Evolutionary conservation across 1,140 invertebrate species (phyloP), one percentile per base, ranked within the genome.

Genomic region (Oedothorax gibbosus): DNA sequence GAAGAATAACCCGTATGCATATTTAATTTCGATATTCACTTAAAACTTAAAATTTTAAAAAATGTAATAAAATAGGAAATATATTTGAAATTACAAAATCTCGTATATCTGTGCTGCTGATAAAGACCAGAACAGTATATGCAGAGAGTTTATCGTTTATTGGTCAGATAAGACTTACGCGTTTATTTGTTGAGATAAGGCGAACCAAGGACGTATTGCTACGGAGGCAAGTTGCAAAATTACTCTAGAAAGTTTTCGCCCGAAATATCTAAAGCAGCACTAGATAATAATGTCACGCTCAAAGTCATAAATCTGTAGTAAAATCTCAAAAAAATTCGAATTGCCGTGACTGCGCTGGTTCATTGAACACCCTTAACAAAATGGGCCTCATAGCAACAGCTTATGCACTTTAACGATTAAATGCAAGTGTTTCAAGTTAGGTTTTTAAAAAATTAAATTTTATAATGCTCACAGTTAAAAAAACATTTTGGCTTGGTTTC

Each of bases 81-180:
- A 60, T 60, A 60, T 60, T n/a, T 14, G 57, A 60, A 60, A 60
- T 60, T 60, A 60, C 7, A 60, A 60, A 60, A 60, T 60, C 57
- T 60, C 57, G n/a, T 51, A 69, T 50, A 71, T 71, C 50, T 9
- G 50, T 18, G 69, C 20, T 35, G 20, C 18, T 57, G 72, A 75
- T 75, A 75, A 75, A 35, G 57, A 35, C 8, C 0, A 20, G 21
- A 15, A 75, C 49, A 15, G 72, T 57, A 75, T 14, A 75, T 12
- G 72, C 54, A 49, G 53, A 75, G 57, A 75, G 35, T 15, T 75
- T 75, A 75, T 75, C 72, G n/a, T 57, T 75, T 75, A 57, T 60
- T 35, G 35, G 18, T 15, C 10, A 75, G 72, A 75, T 75, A 75
- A 60, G 54, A 8, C 3, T 9, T 75, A 75, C 72, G 54, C 35